phyloP scores from a whole-genome alignment of 1,140 invertebrate species.

The Lepidurus arcticus region DNA sequence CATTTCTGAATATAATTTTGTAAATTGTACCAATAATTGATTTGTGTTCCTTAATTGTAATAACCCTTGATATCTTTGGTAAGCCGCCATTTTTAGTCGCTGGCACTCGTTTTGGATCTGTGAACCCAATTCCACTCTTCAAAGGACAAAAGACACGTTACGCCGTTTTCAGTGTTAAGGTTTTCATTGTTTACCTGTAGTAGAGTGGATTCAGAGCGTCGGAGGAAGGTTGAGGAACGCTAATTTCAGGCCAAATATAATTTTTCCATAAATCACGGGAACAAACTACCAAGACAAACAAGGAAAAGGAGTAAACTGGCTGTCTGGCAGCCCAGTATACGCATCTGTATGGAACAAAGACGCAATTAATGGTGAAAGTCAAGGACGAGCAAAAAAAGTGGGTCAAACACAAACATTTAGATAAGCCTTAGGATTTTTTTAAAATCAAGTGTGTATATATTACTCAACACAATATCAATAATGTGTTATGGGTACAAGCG shows the following conservation, averaged over 20 bases:
- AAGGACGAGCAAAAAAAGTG: not conserved
- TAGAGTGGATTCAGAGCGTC: not conserved
- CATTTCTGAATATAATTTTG: not conserved
- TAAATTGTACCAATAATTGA: not conserved
- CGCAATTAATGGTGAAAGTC: slow-evolving; percentile 3
- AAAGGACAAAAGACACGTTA: not conserved
- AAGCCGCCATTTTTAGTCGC: not conserved
- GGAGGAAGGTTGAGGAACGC: slow-evolving; percentile 21
- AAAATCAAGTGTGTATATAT: too few species aligned
- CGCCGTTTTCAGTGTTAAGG: not conserved
- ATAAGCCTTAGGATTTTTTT: too few species aligned
- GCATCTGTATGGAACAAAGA: not conserved
- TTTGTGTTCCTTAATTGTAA: not conserved
- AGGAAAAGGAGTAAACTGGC: slow-evolving; percentile 23
- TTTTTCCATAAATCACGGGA: slow-evolving; percentile 18
- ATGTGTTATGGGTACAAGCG: too few species aligned
- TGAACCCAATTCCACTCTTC: not conserved
- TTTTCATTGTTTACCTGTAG: not conserved
- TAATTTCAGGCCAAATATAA: slow-evolving; percentile 28
- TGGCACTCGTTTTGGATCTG: not conserved
- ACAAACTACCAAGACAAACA: not conserved
- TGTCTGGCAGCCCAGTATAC: slow-evolving; percentile 24
- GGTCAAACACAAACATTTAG: not conserved
- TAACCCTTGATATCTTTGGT: not conserved
- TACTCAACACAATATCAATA: too few species aligned